Percentiles rank a stretch among this genome's conserved stretches.
Conservation (phyloP, 2,113 vertebrate species). For the Nyctereutes procyonoides region DNA sequence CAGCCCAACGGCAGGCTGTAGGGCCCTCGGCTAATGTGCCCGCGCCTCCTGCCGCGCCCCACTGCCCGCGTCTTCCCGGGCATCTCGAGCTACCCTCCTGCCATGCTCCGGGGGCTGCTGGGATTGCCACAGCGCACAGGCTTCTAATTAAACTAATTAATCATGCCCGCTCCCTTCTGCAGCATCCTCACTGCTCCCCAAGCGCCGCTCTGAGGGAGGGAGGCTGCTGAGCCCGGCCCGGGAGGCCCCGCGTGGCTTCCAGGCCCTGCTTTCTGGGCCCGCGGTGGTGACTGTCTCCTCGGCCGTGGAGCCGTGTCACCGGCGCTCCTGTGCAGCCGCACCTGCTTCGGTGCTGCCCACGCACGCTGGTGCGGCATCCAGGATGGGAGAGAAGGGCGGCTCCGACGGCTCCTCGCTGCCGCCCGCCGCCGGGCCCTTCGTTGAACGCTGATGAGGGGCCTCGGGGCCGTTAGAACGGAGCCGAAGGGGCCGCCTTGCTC, state of each 20-base stretch:
- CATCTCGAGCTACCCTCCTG: conserved; percentile 56
- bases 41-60: neutral
- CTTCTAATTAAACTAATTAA: conserved; percentile 84
- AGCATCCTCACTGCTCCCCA: conserved; percentile 66
- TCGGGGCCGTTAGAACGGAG: neutral
- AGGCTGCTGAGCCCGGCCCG: neutral
- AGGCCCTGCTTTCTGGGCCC: neutral
- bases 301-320: conserved; percentile 16
- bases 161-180: conserved; percentile 74
- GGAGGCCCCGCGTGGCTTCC: neutral
- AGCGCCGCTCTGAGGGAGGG: conserved; percentile 52
- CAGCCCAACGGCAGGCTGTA: too few relatives aligned
- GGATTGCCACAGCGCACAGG: conserved; percentile 52
- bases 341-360: conserved; percentile 28
- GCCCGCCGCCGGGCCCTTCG: neutral
- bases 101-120: conserved; percentile 64
- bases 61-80: neutral
- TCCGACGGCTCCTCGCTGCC: neutral
- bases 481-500: neutral
- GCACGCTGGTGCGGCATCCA: neutral
- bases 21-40: neutral
- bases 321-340: neutral
- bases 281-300: neutral
- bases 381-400: neutral
- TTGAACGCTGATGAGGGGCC: neutral